Conservation (phyloP, 1,140 invertebrate species). For the Microplitis mediator region DNA sequence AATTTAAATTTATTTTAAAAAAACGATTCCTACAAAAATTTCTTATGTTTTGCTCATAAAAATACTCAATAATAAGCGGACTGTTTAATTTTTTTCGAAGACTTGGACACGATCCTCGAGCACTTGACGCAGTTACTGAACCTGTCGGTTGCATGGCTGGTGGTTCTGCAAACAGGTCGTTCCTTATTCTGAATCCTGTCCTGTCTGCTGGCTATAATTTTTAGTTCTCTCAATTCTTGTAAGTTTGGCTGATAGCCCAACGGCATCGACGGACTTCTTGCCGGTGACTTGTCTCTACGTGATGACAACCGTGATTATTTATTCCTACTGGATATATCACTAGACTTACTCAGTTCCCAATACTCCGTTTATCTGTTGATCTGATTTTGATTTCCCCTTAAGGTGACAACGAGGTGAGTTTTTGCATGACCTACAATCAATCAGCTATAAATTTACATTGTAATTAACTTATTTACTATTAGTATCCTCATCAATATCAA, state of each 20-base stretch:
- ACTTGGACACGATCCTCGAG: conserved; percentile 21
- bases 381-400: no score
- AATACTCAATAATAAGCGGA: not conserved
- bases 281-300: not conserved
- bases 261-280: conserved; percentile 22
- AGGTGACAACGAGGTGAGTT: not conserved
- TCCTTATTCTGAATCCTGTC: conserved; percentile 20
- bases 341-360: not conserved
- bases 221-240: conserved; percentile 10
- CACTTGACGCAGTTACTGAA: conserved; percentile 33
- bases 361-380: no score
- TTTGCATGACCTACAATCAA: conserved; percentile 10
- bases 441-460: not conserved
- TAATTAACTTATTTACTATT: no score
- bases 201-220: conserved; percentile 8
- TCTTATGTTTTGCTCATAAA: not conserved
- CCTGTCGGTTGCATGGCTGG: conserved; percentile 27
- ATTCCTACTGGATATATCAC: not conserved
- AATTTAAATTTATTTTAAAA: no score
- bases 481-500: not conserved
- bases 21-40: no score
- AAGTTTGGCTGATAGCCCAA: conserved; percentile 24
- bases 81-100: conserved; percentile 7
- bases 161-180: conserved; percentile 27
- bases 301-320: not conserved